These are phyloP conservation scores for Octopus sinensis DNA, from an alignment of 1,140 invertebrate genomes.

Conservation along the genomic window DNA sequence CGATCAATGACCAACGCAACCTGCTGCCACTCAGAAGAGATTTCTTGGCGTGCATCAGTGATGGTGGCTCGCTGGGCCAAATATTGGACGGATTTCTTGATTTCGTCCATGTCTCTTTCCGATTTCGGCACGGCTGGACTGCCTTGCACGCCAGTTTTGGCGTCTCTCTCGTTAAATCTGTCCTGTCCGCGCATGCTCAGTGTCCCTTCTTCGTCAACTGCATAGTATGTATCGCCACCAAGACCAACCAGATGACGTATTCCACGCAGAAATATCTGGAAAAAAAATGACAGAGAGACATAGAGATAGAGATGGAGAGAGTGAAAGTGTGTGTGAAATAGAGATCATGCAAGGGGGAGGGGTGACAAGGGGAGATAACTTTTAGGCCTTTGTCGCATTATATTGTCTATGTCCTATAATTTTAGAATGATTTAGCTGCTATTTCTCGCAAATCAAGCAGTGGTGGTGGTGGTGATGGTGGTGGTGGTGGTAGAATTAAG, in stretches of 20 bases:
- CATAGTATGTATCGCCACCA: slow-evolving; percentile 42
- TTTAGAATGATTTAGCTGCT: too few species aligned
- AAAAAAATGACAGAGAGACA: neutral
- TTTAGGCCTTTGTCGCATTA: too few species aligned
- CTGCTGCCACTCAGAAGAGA: slow-evolving; percentile 45
- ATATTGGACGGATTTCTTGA: slow-evolving; percentile 33
- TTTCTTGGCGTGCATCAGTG: slow-evolving; percentile 33
- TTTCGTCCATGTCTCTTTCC: slow-evolving; percentile 39
- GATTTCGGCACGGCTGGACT: slow-evolving; percentile 20
- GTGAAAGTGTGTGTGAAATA: neutral
- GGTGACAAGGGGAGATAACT: neutral
- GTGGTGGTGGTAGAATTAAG: too few species aligned
- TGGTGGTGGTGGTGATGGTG: too few species aligned
- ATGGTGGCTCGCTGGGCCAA: slow-evolving; percentile 28
- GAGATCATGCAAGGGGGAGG: neutral
- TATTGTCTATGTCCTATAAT: too few species aligned
- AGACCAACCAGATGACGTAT: slow-evolving; percentile 39
- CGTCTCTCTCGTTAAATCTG: slow-evolving; percentile 24
- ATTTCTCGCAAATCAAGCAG: too few species aligned
- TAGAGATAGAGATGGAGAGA: neutral
- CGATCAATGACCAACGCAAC: slow-evolving; percentile 45
- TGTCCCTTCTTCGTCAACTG: slow-evolving; percentile 36
- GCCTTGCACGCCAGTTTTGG: neutral
- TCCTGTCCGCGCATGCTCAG: slow-evolving; percentile 41
- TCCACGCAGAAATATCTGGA: slow-evolving; percentile 40